These are phyloP conservation scores for Melanostoma mellinum DNA, from an alignment of 2,888 invertebrate genomes.

Conservation along the genomic window DNA sequence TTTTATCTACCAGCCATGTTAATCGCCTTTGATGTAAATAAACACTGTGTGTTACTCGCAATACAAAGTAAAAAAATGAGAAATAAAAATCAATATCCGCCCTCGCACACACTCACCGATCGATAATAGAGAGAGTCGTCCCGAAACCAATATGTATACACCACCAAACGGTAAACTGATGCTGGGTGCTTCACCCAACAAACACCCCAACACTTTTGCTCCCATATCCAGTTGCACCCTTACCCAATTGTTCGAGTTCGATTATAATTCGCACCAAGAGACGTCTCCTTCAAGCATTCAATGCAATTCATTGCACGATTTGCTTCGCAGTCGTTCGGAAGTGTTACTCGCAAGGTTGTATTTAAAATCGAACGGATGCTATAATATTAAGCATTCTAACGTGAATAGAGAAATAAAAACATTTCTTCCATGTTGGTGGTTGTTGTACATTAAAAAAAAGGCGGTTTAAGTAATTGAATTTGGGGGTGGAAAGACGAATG, in stretches of 20 bases:
- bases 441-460: conserved; percentile 9
- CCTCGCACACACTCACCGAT: conserved; percentile 59
- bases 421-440: background rate
- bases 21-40: conserved; percentile 24
- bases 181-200: conserved; percentile 55
- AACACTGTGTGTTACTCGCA: conserved; percentile 13
- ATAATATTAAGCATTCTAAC: conserved; percentile 10
- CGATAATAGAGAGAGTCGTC: conserved; percentile 61
- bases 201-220: conserved; percentile 21
- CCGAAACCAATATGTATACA: conserved; percentile 28
- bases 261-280: conserved; percentile 55
- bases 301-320: conserved; percentile 68
- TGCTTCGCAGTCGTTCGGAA: conserved; percentile 64
- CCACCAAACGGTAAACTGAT: conserved; percentile 42
- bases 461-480: conserved; percentile 7
- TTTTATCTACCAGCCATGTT: conserved; percentile 26
- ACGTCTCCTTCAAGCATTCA: conserved; percentile 54
- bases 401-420: conserved; percentile 13
- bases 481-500: background rate
- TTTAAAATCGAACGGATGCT: conserved; percentile 32
- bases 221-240: conserved; percentile 4
- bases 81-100: conserved; percentile 60
- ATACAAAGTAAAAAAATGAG: background rate
- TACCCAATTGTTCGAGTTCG: conserved; percentile 42
- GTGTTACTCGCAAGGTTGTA: conserved; percentile 51